Conservation (phyloP, 2,797 vertebrate species). For the Passerculus sandwichensis region DNA sequence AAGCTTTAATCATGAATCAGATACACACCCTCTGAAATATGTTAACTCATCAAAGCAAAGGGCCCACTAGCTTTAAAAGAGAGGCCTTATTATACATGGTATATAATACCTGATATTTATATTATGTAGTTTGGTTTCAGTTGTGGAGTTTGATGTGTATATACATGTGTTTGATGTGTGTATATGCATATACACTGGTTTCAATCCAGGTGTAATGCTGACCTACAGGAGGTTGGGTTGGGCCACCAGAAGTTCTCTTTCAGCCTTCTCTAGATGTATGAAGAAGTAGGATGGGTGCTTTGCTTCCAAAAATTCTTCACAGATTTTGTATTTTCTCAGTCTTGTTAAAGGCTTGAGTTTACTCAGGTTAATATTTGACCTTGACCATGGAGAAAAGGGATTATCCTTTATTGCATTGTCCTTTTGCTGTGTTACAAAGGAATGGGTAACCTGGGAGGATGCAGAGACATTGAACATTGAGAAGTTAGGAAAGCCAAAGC, state of each 20-base stretch:
- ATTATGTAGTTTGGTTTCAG: conserved; percentile 39
- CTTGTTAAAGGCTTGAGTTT: neutral
- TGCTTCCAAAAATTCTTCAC: neutral
- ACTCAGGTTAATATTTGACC: neutral
- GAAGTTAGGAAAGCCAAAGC: neutral
- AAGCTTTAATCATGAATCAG: conserved; percentile 63
- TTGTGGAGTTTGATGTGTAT: conserved; percentile 39
- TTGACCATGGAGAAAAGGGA: neutral
- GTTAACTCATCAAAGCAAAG: conserved; percentile 61
- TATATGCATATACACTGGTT: conserved; percentile 58
- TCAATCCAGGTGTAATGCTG: conserved; percentile 43
- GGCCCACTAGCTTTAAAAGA: conserved; percentile 31
- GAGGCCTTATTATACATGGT: conserved; percentile 25
- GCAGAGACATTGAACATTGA: neutral
- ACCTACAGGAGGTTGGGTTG: conserved; percentile 18
- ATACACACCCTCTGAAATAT: conserved; percentile 60
- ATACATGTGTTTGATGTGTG: conserved; percentile 62
- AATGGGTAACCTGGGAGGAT: neutral
- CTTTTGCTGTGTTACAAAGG: neutral
- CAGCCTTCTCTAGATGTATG: neutral
- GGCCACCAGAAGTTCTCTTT: neutral
- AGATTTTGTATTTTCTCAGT: neutral
- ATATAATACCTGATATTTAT: conserved; percentile 52
- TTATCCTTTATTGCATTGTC: neutral
- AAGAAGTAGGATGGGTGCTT: neutral